These are phyloP conservation scores for Rhogogaster chlorosoma DNA, from an alignment of 2,888 invertebrate genomes.

Conservation along the genomic window DNA sequence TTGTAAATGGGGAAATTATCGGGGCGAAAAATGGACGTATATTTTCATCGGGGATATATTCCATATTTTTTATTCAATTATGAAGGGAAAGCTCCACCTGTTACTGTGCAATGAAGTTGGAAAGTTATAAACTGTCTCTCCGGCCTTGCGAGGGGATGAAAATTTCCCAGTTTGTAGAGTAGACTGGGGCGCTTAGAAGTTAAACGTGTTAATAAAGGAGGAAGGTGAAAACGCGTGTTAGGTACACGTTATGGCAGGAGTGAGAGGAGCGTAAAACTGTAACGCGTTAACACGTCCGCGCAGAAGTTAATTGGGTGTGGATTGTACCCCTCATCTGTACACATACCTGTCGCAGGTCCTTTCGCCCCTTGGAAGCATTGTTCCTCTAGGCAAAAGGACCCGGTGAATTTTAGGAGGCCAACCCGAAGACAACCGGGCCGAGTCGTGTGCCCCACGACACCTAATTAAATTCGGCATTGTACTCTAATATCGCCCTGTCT, in stretches of 20 bases:
- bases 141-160: background rate
- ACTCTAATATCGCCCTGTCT: constrained; percentile 58
- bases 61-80: background rate
- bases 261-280: constrained; percentile 9
- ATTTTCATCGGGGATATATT: background rate
- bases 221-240: constrained; percentile 24
- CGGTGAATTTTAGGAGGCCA: constrained; percentile 1
- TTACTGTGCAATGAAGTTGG: background rate
- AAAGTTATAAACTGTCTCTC: background rate
- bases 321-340: constrained; percentile 16
- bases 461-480: constrained; percentile 63
- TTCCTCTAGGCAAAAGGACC: constrained; percentile 17
- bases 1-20: background rate
- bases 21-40: background rate
- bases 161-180: background rate
- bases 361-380: background rate
- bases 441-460: constrained; percentile 55
- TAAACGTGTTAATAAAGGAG: constrained; percentile 38
- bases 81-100: background rate
- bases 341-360: constrained; percentile 40
- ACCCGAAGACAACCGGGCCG: constrained; percentile 30
- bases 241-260: constrained; percentile 13
- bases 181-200: background rate
- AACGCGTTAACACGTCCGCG: constrained; percentile 8
- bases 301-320: constrained; percentile 36